A percentile compares a stretch with the other conserved stretches of the same genome.
These are phyloP conservation scores for Phengaris arion DNA, from an alignment of 2,888 invertebrate species.

Conservation along the genomic window DNA sequence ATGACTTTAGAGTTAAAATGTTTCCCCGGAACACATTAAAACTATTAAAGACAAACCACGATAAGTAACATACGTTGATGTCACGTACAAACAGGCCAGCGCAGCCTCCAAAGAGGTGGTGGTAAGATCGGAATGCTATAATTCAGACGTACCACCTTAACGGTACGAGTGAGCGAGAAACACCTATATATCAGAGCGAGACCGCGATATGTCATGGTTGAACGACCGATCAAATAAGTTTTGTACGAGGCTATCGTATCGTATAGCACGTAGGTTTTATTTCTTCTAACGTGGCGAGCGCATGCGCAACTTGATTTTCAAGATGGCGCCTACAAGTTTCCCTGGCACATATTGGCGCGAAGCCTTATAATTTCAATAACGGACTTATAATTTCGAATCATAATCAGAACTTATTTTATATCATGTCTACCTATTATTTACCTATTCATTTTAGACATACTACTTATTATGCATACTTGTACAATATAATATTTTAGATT, in stretches of 20 bases:
- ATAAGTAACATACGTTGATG: slow-evolving; percentile 49
- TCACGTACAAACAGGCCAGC: slow-evolving; percentile 48
- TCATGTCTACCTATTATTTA: too few species aligned
- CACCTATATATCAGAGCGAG: slow-evolving; percentile 50
- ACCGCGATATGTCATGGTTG: slow-evolving; percentile 67
- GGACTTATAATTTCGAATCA: not conserved
- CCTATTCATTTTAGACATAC: too few species aligned
- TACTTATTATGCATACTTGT: not conserved
- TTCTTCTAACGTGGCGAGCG: slow-evolving; percentile 69
- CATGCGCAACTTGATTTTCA: slow-evolving; percentile 59
- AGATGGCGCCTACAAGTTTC: slow-evolving; percentile 59
- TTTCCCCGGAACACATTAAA: too few species aligned
- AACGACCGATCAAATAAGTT: slow-evolving; percentile 80
- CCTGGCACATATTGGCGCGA: slow-evolving; percentile 45
- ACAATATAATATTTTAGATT: not conserved
- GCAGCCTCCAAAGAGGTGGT: slow-evolving; percentile 72
- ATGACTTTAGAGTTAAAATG: too few species aligned
- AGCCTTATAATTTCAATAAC: slow-evolving; percentile 34
- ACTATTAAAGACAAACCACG: slow-evolving; percentile 53
- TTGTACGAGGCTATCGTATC: slow-evolving; percentile 72
- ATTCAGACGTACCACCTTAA: slow-evolving; percentile 76
- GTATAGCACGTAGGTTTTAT: slow-evolving; percentile 70
- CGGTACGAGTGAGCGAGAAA: slow-evolving; percentile 68
- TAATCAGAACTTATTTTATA: too few species aligned
- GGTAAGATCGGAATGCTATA: slow-evolving; percentile 77